phyloP scores from a whole-genome alignment of 2,113 vertebrate species.

The Semicossyphus pulcher region DNA sequence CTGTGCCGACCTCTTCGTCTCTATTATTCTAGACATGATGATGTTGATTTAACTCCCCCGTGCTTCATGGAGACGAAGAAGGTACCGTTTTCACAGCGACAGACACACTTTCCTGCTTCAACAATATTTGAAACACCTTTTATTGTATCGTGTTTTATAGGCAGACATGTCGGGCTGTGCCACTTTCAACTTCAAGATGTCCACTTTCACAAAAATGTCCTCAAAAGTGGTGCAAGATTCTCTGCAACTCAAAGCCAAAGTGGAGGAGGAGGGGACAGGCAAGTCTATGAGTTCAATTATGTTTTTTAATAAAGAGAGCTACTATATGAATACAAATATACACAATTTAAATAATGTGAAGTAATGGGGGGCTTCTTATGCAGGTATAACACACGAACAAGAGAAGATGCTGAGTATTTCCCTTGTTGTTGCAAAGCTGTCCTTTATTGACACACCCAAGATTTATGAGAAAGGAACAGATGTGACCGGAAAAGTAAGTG shows the following conservation, averaged over 20 bases:
- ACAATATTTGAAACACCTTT: too few species aligned
- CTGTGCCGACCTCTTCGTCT: constrained; percentile 29
- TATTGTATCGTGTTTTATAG: constrained; percentile 22
- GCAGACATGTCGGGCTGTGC: constrained; percentile 58
- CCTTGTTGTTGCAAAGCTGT: constrained; percentile 65
- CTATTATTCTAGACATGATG: rapidly evolving
- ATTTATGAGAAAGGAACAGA: constrained; percentile 56
- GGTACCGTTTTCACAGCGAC: constrained; percentile 40
- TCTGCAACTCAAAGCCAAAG: neutral
- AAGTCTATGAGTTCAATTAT: neutral
- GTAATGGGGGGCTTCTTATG: neutral
- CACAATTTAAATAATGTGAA: too few species aligned
- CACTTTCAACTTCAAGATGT: constrained; percentile 44
- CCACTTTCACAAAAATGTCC: constrained; percentile 44
- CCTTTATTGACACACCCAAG: constrained; percentile 69
- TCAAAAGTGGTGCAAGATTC: rapidly evolving
- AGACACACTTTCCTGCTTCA: too few species aligned
- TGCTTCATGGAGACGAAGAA: constrained; percentile 57
- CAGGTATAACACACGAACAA: constrained; percentile 28
- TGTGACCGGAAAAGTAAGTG: constrained; percentile 73
- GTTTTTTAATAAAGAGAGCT: too few species aligned
- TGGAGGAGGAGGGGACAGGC: constrained; percentile 79
- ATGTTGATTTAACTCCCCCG: neutral
- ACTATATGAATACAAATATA: too few species aligned
- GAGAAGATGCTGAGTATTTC: neutral